Base-by-base conservation (phyloP, 2,797 vertebrate species). In the Thunnus albacares region DNA sequence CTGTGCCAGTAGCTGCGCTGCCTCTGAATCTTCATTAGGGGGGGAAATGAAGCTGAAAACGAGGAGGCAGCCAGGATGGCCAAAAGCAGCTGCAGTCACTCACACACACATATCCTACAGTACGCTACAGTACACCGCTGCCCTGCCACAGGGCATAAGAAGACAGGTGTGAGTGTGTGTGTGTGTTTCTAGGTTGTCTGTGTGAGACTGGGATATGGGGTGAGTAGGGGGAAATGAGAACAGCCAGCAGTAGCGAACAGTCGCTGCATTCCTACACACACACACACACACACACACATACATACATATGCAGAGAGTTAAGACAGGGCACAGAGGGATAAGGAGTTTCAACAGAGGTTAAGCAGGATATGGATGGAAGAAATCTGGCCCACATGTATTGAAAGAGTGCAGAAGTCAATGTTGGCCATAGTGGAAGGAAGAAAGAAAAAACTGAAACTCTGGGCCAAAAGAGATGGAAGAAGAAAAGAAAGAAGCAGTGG, bases 21-120 rank as follows among this genome's bases (percentile, higher is more conserved):
- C 91, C 93, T 95, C 94, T 96, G 95, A 95, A 95, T 96, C 95
- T 95, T 95, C 94, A 96, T 96, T 96, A 96, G 90, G 82, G 88
- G 75, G 87, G 89, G 93, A 96, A 96, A 95, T 96, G 95, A 95
- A 95, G 95, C 94, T 93, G 92, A 95, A 96, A 95, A 96, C 90
- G 90, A 95, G 92, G 90, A 94, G 94, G 92, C 93, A 93, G 93
- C 90, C 81, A 85, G 89, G 91, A 95, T 85, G 92, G 92, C 91
- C 93, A 89, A 93, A 95, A 94, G 94, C 94, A 95, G 94, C 93
- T 95, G 95, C 94, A 93, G 90, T 88, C 92, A 84, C 86, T 90
- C 92, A 89, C 90, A 92, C 88, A 75, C 91, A 81, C 73, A 57
- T 6, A 82, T 52, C 59, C 53, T 73, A 80, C 81, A 76, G 87